Conservation (phyloP, 2,113 vertebrate genomes). For the Poecile atricapillus region DNA sequence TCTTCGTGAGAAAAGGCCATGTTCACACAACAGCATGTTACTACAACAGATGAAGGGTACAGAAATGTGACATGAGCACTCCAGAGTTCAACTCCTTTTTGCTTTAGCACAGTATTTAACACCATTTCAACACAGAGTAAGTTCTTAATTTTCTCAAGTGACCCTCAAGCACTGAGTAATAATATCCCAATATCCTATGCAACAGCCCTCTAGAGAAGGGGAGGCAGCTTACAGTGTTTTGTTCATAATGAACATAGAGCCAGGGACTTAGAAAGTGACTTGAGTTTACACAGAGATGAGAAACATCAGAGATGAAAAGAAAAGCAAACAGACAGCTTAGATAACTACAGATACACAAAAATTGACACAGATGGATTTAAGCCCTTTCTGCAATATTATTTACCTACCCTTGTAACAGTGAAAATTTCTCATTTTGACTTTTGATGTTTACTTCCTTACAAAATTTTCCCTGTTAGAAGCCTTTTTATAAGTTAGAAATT, state of each 20-base stretch:
- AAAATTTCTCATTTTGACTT: background rate
- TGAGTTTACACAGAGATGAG: background rate
- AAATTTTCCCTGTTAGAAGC: background rate
- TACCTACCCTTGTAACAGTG: background rate
- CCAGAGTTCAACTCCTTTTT: background rate
- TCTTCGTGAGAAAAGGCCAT: conserved; percentile 28
- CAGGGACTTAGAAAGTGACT: background rate
- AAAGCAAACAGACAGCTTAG: background rate
- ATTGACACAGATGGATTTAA: background rate
- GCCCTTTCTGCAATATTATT: background rate
- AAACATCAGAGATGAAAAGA: background rate
- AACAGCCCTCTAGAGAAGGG: background rate
- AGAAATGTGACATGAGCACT: conserved; percentile 11
- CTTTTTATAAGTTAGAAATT: background rate
- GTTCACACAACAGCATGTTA: background rate
- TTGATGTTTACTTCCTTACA: background rate
- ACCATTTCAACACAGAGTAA: background rate
- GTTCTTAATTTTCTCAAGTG: background rate
- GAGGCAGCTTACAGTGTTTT: background rate
- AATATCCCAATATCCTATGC: background rate
- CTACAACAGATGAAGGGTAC: background rate
- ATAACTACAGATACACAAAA: background rate
- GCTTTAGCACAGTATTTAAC: background rate
- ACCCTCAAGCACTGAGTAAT: background rate
- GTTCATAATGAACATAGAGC: background rate